A percentile compares a stretch with the other conserved stretches of the same genome.
Conservation (phyloP, 2,113 vertebrate species). For the Silurus asotus region DNA sequence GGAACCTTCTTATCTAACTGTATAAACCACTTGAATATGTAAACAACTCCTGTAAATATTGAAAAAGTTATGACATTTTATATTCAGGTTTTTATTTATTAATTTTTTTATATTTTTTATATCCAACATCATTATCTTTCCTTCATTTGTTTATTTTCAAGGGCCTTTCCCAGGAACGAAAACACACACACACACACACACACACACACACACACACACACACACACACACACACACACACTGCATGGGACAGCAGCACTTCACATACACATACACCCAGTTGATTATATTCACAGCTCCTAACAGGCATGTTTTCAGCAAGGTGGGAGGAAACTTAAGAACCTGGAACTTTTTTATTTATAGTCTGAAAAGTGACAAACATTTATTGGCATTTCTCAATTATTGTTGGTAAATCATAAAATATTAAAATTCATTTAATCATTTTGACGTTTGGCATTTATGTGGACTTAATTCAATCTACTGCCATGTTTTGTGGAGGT, state of each 20-base stretch:
- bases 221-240: background rate
- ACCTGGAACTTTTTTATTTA: no score
- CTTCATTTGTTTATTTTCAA: background rate
- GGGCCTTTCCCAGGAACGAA: background rate
- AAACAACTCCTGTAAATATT: no score
- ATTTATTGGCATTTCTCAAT: no score
- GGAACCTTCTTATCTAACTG: background rate
- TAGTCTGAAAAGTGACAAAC: no score
- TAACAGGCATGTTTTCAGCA: no score
- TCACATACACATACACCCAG: no score
- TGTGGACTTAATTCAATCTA: background rate
- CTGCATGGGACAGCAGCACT: no score
- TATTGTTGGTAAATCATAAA: no score
- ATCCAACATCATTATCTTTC: background rate
- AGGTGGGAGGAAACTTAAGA: no score
- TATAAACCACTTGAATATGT: background rate
- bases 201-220: background rate
- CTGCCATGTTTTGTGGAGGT: background rate
- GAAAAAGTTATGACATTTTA: background rate
- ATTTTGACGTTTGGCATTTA: background rate
- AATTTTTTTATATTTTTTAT: no score
- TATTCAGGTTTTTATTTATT: no score
- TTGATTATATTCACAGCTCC: background rate
- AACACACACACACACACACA: background rate
- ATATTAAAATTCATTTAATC: no score